Conservation (phyloP, 2,888 invertebrate genomes). For the Steinernema carpocapsae region DNA sequence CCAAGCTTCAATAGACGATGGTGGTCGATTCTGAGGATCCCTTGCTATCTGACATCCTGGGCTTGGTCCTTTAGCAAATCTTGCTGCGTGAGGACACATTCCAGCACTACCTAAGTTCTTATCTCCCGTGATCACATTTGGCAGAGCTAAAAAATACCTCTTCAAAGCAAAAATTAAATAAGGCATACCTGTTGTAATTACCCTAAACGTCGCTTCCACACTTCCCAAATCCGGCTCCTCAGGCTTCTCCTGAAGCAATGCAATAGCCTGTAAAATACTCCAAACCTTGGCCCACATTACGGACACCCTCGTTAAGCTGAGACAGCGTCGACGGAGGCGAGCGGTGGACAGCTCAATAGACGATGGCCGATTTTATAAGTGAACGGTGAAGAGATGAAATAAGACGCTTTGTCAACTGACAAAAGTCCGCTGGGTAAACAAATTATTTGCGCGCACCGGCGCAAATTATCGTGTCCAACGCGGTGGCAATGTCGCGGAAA, state of each 20-base stretch:
- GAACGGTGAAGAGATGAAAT: neutral
- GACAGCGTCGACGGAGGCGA: too few relatives aligned
- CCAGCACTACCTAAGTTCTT: conserved; percentile 42
- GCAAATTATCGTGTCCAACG: too few relatives aligned
- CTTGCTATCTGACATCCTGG: conserved; percentile 44
- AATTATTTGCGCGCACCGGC: conserved; percentile 18
- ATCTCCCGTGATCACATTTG: conserved; percentile 23
- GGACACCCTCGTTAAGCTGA: too few relatives aligned
- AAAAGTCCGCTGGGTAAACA: neutral
- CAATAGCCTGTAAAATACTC: conserved; percentile 1
- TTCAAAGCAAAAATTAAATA: neutral
- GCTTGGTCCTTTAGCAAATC: conserved; percentile 49
- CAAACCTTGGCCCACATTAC: conserved; percentile 7
- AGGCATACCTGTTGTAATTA: conserved; percentile 8
- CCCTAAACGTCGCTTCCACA: neutral
- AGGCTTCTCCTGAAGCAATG: neutral
- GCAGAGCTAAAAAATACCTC: neutral
- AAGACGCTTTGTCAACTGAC: conserved; percentile 7
- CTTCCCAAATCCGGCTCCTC: too few relatives aligned
- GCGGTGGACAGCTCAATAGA: neutral
- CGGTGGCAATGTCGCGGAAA: too few relatives aligned
- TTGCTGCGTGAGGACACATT: conserved; percentile 44
- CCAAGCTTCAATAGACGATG: conserved; percentile 53
- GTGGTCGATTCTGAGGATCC: conserved; percentile 54
- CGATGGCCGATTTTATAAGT: neutral